Percentiles rank a stretch among this genome's conserved stretches.
phyloP scores from a whole-genome alignment of 2,888 invertebrate species.

The Actias luna region DNA sequence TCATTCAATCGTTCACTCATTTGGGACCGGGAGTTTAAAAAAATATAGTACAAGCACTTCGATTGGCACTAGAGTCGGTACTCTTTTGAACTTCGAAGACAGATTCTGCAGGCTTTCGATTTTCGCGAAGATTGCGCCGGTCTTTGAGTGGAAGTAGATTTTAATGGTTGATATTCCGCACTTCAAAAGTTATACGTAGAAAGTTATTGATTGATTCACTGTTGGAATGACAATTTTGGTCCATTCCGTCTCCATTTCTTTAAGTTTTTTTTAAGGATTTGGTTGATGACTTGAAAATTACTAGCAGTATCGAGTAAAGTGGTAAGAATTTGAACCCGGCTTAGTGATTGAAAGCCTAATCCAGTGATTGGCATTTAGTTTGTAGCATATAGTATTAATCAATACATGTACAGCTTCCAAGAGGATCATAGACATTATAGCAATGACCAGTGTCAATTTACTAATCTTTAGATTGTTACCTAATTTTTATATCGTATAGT shows the following conservation, averaged over 20 bases:
- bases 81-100: slow-evolving; percentile 51
- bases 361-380: too few relatives aligned
- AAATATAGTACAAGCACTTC: slow-evolving; percentile 54
- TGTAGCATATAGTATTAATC: background rate
- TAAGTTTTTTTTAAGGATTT: too few relatives aligned
- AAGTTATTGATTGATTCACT: slow-evolving; percentile 1
- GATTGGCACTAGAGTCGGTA: slow-evolving; percentile 72
- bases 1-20: slow-evolving; percentile 58
- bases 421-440: too few relatives aligned
- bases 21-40: slow-evolving; percentile 50
- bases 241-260: background rate
- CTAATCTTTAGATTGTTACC: too few relatives aligned
- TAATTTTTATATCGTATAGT: too few relatives aligned
- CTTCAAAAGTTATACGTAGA: background rate
- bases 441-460: too few relatives aligned
- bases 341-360: too few relatives aligned
- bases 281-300: too few relatives aligned
- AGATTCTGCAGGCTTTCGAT: slow-evolving; percentile 17
- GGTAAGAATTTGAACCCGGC: too few relatives aligned
- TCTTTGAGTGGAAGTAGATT: slow-evolving; percentile 4
- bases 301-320: too few relatives aligned
- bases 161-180: background rate
- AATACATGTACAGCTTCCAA: too few relatives aligned
- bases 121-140: slow-evolving; percentile 15
- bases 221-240: background rate